These are phyloP conservation scores for Gymnarchus niloticus DNA, from an alignment of 2,113 vertebrate species.

Conservation along the genomic window DNA sequence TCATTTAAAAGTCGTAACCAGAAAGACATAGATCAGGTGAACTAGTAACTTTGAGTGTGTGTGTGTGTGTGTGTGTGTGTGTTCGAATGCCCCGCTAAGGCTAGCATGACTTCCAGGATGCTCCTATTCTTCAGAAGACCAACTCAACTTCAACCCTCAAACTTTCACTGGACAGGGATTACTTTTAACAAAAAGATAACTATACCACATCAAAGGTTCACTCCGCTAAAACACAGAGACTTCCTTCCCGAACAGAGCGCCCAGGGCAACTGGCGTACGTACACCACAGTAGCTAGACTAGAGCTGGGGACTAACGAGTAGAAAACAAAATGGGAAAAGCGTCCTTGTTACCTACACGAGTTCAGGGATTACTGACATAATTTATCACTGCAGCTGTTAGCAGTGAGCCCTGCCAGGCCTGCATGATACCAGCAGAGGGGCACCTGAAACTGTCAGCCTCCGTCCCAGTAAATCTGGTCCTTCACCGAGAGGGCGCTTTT, in stretches of 20 bases:
- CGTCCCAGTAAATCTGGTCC: conserved; percentile 13
- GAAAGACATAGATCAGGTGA: background rate
- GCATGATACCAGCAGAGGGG: conserved; percentile 22
- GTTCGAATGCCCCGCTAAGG: background rate
- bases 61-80: background rate
- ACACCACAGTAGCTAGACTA: no score
- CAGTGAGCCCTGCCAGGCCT: background rate
- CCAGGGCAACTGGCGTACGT: no score
- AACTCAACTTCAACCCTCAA: background rate
- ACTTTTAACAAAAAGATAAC: background rate
- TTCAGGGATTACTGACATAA: background rate
- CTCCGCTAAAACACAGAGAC: background rate
- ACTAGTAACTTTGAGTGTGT: background rate
- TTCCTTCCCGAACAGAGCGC: no score
- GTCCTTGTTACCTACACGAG: background rate
- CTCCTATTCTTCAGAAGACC: background rate
- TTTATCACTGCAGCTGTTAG: background rate
- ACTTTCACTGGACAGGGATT: background rate
- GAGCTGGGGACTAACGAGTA: no score
- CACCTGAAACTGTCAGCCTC: conserved; percentile 10
- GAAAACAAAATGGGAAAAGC: no score
- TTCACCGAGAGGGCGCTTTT: conserved; percentile 37
- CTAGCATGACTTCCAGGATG: background rate
- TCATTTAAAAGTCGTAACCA: background rate
- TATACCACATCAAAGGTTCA: background rate